phyloP scores from a whole-genome alignment of 2,888 invertebrate species.

The Scrobipalpa atriplicella region DNA sequence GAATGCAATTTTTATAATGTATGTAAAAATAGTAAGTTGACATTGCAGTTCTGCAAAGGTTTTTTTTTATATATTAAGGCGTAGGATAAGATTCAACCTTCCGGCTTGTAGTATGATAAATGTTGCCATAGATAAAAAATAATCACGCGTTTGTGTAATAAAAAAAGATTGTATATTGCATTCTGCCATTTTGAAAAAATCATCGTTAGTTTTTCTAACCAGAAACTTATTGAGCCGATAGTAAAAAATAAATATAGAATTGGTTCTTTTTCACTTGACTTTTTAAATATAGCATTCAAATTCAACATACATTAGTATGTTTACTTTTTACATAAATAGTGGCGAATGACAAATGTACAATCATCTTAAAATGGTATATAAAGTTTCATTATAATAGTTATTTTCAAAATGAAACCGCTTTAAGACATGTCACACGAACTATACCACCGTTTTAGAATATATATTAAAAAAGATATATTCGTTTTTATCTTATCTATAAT shows the following conservation, averaged over 20 bases:
- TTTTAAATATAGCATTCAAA: neutral
- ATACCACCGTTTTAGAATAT: conserved; percentile 75
- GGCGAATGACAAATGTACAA: conserved; percentile 1
- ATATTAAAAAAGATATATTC: conserved; percentile 40
- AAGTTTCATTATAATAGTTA: conserved; percentile 40
- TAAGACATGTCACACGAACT: conserved; percentile 75
- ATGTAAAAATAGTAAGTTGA: conserved; percentile 52
- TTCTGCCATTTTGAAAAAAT: neutral
- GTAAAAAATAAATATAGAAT: too few species aligned
- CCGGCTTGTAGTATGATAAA: conserved; percentile 50
- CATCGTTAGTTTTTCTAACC: neutral
- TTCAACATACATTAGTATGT: neutral
- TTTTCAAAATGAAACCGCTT: conserved; percentile 67
- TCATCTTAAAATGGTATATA: conserved; percentile 43
- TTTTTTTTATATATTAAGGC: conserved; percentile 54
- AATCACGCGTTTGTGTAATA: conserved; percentile 56
- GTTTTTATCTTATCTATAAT: conserved; percentile 49
- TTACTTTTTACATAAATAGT: neutral
- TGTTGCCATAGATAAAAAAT: conserved; percentile 74
- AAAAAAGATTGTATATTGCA: conserved; percentile 36
- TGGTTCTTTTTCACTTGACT: too few species aligned
- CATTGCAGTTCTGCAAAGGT: conserved; percentile 52
- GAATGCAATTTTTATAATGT: conserved; percentile 55
- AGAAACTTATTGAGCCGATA: neutral
- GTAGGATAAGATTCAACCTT: conserved; percentile 64